Conservation (phyloP, 2,113 vertebrate species). For the Diglossa brunneiventris region DNA sequence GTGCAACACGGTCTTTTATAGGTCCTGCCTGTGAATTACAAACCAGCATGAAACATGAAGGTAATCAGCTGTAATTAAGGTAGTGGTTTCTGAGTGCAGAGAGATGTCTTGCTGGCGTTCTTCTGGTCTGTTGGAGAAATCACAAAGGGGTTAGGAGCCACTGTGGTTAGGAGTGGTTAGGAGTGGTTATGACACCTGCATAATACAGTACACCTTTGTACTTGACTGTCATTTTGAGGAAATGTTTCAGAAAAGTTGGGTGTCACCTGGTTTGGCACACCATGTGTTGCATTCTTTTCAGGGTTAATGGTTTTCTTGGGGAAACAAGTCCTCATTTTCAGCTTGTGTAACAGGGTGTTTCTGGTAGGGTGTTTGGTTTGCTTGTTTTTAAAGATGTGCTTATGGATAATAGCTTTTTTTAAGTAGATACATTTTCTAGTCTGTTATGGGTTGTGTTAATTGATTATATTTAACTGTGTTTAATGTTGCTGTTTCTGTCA, state of each 20-base stretch:
- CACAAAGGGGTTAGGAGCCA: not conserved
- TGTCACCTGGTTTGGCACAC: not conserved
- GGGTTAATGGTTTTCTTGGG: not conserved
- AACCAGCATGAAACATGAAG: no score
- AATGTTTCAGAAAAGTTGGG: not conserved
- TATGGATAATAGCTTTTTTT: not conserved
- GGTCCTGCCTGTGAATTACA: not conserved
- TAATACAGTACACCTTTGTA: not conserved
- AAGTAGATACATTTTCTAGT: not conserved
- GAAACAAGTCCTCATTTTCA: not conserved
- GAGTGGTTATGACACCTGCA: rapidly evolving
- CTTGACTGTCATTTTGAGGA: not conserved
- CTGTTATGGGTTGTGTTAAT: not conserved
- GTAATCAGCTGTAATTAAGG: not conserved
- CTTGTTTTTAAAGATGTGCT: not conserved
- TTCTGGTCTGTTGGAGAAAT: not conserved
- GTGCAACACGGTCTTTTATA: not conserved
- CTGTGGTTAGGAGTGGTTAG: not conserved
- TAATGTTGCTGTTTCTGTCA: not conserved
- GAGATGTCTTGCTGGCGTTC: not conserved
- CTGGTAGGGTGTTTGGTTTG: rapidly evolving
- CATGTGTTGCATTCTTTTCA: not conserved
- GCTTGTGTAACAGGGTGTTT: not conserved
- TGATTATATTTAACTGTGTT: not conserved
- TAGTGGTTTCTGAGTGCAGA: not conserved